Percentiles rank a stretch among this genome's conserved stretches.
Evolutionary conservation across 2,888 invertebrate species (phyloP).

Genomic region (Melinaea menophilus): DNA sequence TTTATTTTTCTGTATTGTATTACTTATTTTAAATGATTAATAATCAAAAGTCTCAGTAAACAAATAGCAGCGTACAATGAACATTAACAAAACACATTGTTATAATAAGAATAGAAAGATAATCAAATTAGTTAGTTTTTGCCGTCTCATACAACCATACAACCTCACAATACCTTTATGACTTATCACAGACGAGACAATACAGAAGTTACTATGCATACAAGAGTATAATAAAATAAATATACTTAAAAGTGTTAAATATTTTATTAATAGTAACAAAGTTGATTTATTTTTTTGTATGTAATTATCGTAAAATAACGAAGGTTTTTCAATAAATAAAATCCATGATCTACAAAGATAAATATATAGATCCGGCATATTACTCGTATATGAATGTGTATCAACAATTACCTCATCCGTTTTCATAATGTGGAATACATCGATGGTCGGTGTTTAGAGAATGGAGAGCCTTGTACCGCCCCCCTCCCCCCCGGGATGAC

Average conservation of each 20-base stretch:
- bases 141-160: slow-evolving; percentile 34
- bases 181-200: slow-evolving; percentile 3
- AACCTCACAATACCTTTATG: slow-evolving; percentile 39
- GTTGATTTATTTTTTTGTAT: no score
- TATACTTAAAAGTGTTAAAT: no score
- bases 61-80: slow-evolving; percentile 15
- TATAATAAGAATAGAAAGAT: slow-evolving; percentile 55
- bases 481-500: slow-evolving; percentile 11
- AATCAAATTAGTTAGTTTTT: slow-evolving; percentile 57
- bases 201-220: no score
- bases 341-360: no score
- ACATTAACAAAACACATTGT: slow-evolving; percentile 58
- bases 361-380: no score
- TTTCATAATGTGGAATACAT: neutral
- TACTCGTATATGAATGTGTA: no score
- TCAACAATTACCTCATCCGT: no score
- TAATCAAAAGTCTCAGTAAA: neutral
- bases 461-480: slow-evolving; percentile 30
- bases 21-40: neutral
- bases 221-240: no score
- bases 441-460: slow-evolving; percentile 29
- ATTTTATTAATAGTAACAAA: no score
- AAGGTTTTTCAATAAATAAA: no score
- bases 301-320: no score
- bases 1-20: no score